These are phyloP conservation scores for Parazoanthus swiftii DNA, from an alignment of 92 coral and sea anemone species.

Conservation along the genomic window DNA sequence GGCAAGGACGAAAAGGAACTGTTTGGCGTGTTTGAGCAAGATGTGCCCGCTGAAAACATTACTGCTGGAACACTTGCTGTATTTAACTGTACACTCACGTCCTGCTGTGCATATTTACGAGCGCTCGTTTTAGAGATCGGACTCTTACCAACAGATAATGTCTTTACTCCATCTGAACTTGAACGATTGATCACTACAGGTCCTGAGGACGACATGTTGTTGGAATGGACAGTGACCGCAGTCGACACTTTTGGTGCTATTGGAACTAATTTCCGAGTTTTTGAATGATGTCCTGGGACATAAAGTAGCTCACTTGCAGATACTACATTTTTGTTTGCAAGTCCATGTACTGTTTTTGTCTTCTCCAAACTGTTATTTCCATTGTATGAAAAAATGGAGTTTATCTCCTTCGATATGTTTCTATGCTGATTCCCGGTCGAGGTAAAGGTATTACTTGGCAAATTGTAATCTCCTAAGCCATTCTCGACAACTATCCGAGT, in stretches of 20 bases:
- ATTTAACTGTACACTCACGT: not conserved
- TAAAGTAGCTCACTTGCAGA: not conserved
- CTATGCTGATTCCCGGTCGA: not conserved
- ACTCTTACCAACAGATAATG: not conserved
- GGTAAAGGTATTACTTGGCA: not conserved
- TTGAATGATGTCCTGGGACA: not conserved
- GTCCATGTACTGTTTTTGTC: not conserved
- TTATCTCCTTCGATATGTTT: not conserved
- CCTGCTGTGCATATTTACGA: constrained; percentile 1
- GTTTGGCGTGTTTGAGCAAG: not conserved
- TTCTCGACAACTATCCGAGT: not conserved
- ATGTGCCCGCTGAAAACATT: not conserved
- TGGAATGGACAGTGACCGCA: not conserved
- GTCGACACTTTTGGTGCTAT: constrained; percentile 27
- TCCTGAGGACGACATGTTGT: not conserved
- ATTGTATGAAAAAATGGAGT: not conserved
- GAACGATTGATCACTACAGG: not conserved
- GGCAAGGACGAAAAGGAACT: not conserved
- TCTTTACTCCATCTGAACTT: not conserved
- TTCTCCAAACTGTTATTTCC: not conserved
- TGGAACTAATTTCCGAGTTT: constrained; percentile 9
- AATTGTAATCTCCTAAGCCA: not conserved
- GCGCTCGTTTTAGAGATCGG: not conserved
- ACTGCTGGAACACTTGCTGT: not conserved
- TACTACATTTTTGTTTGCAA: constrained; percentile 7